Base-by-base conservation (phyloP, 2,113 vertebrate genomes). In the Phrynosoma blainvillii region DNA sequence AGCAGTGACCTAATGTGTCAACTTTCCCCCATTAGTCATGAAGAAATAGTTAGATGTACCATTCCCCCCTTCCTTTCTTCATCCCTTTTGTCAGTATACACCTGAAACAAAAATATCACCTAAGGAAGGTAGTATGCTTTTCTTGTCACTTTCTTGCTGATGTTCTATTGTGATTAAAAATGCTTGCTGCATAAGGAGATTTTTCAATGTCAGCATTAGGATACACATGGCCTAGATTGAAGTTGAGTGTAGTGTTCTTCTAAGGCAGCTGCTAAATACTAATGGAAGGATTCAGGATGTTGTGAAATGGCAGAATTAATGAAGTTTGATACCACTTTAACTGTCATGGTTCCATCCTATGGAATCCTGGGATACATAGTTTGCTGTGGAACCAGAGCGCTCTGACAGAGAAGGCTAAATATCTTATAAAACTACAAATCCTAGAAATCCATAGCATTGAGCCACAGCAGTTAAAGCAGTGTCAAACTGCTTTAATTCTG, bases 31-130 rank as follows among this genome's bases (percentile, higher is more conserved):
- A 0, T 76, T 84, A 88, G 27, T 80, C 42, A 79, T 79, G 27
- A 78, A 88, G 11, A 1, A 0, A 84, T 84, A 87, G 87, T 87
- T 42, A 86, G 71, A 85, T 84, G n/a, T 66, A 2, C 1, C 84
- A 81, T 3, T 77, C 93, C 85, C 87, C 89, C 16, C 2, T 94
- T 79, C n/a, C 23, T 36, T 85, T 42, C 36, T 59, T 92, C 23
- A 71, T 62, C 23, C 77, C 73, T 92, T 92, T 88, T 88, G 85
- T 85, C 36, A 85, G 66, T 27, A 87, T 87, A 16, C 9, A 73
- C 70, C 88, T 21, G 36, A 89, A 92, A 73, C 0, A 77, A 91
- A 2, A 7, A 3, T 74, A 65, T 84, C 86, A 91, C 20, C 92
- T 68, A 86, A 84, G 9, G 23, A 89, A n/a, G 7, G 7, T 89